Percentiles rank a stretch among this genome's conserved stretches.
Conservation (phyloP, 2,797 vertebrate species). For the Nyctalus aviator region DNA sequence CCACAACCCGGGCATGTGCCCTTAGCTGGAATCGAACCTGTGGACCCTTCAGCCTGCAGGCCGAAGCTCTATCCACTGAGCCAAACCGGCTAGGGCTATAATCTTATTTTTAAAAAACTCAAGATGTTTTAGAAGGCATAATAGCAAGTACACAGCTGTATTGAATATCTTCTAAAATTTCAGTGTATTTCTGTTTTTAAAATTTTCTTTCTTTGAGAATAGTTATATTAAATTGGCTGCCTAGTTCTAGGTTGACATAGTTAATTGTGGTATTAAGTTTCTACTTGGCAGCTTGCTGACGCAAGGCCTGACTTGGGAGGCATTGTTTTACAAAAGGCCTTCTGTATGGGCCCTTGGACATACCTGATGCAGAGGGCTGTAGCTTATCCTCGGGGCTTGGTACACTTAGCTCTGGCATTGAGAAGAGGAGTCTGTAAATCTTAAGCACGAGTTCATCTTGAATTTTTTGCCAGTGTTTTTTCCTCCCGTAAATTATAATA, state of each 20-base stretch:
- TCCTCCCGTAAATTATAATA: not conserved
- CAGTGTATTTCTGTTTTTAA: constrained; percentile 7
- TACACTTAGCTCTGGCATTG: not conserved
- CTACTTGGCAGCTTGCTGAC: not conserved
- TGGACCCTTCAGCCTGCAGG: too few relatives aligned
- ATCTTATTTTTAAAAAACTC: not conserved
- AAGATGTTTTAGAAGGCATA: not conserved
- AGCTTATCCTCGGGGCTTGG: not conserved
- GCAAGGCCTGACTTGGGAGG: not conserved
- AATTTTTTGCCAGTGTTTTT: not conserved
- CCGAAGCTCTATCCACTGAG: too few relatives aligned
- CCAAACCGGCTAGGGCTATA: not conserved
- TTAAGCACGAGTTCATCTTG: constrained; percentile 14
- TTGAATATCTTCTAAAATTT: constrained; percentile 14
- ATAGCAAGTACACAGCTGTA: not conserved
- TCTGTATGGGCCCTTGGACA: not conserved
- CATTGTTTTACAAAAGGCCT: not conserved
- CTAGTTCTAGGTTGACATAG: not conserved
- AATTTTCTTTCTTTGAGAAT: constrained; percentile 20
- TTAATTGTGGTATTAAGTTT: constrained; percentile 23
- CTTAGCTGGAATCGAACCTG: too few relatives aligned
- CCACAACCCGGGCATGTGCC: too few relatives aligned
- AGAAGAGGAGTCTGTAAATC: not conserved
- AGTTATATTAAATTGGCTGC: not conserved
- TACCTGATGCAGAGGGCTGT: not conserved